Conservation (phyloP, 1,140 invertebrate species). For the Drosophila navojoa region DNA sequence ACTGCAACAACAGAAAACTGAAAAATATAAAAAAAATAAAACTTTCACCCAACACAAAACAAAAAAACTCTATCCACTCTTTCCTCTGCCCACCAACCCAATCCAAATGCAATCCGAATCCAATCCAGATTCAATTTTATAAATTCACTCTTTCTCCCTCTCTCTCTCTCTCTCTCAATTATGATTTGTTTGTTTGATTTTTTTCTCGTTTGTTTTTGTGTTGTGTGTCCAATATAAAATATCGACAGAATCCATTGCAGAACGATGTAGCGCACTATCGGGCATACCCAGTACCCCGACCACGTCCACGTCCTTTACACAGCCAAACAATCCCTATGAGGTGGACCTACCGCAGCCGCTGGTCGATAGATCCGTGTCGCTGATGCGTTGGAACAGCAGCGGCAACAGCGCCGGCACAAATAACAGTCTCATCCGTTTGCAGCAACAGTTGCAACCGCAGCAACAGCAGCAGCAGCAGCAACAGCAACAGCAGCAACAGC, state of each 20-base stretch:
- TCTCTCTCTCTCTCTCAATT: conserved; percentile 9
- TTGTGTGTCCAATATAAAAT: conserved; percentile 76
- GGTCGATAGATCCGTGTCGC: conserved; percentile 84
- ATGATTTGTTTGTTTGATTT: conserved; percentile 32
- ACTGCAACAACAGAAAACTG: conserved; percentile 51
- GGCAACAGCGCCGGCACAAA: conserved; percentile 42
- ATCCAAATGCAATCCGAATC: conserved; percentile 8
- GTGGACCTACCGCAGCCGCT: conserved; percentile 85
- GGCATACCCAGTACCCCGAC: conserved; percentile 83
- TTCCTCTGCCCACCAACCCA: conserved; percentile 1
- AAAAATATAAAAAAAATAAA: conserved; percentile 29
- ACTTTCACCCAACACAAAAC: conserved; percentile 10
- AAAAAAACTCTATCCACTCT: no score
- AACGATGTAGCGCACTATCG: conserved; percentile 85
- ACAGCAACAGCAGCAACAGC: conserved; percentile 27
- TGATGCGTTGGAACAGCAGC: conserved; percentile 84
- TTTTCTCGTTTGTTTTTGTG: conserved; percentile 47
- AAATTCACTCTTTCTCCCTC: conserved; percentile 2
- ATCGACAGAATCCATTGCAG: conserved; percentile 82
- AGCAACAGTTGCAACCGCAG: conserved; percentile 50
- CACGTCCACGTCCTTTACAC: conserved; percentile 76
- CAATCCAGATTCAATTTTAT: conserved; percentile 5
- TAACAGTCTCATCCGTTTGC: conserved; percentile 64
- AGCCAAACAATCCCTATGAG: conserved; percentile 82
- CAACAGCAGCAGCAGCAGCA: conserved; percentile 39